These are phyloP conservation scores for Oscheius sp. DNA, from an alignment of 2,888 invertebrate species.

Conservation along the genomic window DNA sequence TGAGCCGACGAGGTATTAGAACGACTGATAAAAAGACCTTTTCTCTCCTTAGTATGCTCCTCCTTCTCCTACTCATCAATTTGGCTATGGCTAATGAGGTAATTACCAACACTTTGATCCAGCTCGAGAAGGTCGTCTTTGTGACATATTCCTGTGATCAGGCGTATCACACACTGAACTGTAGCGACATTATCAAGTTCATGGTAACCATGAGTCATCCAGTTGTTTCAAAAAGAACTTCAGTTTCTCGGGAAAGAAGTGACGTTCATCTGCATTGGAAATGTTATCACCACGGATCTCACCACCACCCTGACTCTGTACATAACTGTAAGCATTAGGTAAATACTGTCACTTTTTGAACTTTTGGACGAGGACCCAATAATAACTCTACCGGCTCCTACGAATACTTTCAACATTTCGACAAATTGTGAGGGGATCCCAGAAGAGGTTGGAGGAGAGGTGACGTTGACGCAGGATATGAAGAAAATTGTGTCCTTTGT, in stretches of 20 bases:
- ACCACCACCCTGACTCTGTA: background rate
- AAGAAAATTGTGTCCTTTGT: background rate
- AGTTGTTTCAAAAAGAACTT: background rate
- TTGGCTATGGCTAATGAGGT: background rate
- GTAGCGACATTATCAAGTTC: background rate
- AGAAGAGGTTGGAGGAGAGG: background rate
- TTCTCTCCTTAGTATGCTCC: background rate
- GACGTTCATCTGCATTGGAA: background rate
- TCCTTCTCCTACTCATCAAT: background rate
- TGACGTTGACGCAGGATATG: background rate
- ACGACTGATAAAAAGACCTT: background rate
- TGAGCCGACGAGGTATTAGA: background rate
- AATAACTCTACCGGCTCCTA: too few relatives aligned
- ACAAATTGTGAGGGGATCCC: too few relatives aligned
- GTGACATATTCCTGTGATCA: too few relatives aligned
- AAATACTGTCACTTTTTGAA: background rate
- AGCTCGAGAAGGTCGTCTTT: too few relatives aligned
- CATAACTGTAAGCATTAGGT: background rate
- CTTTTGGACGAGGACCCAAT: too few relatives aligned
- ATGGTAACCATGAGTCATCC: background rate
- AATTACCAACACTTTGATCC: background rate
- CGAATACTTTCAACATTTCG: too few relatives aligned
- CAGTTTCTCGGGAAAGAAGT: background rate
- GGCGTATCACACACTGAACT: background rate
- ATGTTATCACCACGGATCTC: background rate